Evolutionary conservation across 2,797 vertebrate species (phyloP), one percentile per base, ranked within the genome.

Genomic region (Pempheris klunzingeri): DNA sequence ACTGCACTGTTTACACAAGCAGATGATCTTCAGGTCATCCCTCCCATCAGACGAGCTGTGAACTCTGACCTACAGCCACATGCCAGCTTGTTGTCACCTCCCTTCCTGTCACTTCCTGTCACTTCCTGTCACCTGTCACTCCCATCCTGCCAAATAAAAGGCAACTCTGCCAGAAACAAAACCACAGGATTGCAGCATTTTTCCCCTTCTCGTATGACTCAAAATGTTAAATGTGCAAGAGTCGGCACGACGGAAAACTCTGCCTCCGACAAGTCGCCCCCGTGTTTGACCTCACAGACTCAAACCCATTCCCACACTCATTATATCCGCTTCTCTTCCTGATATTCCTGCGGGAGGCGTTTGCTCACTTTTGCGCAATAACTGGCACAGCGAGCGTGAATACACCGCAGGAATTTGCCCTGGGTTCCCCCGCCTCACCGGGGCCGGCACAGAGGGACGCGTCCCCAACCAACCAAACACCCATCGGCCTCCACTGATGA

Each of bases 341-440:
- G 3, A 62, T 78, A 34, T 71, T 74, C 57, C 67, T 43, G 24
- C 41, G 1, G 77, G 65, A 82, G 64, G 66, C 49, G 57, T 74
- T 77, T 47, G 54, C 72, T 83, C 71, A 47, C 71, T 78, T 90
- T 67, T 86, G 77, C 34, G 43, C 78, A 89, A 87, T 78, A 88
- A 88, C 83, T 79, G 80, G 76, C 81, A 84, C 78, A 69, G 78
- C 3, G 63, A 88, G 89, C 65, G 18, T 77, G 86, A 89, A 81
- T 74, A 78, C 72, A 44, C 88, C 24, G 1, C 80, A 90, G 87
- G 87, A 88, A 92, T 91, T 68, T 72, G 82, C 78, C 82, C 88
- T 87, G 28, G 47, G 41, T 65, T 46, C 66, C 73, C 84, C 67
- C 62, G 4, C 63, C 64, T 50, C 58, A 18, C 41, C 32, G 28